Evolutionary conservation across 2,113 vertebrate genomes (phyloP).

Genomic region (Tylochromis polylepis): DNA sequence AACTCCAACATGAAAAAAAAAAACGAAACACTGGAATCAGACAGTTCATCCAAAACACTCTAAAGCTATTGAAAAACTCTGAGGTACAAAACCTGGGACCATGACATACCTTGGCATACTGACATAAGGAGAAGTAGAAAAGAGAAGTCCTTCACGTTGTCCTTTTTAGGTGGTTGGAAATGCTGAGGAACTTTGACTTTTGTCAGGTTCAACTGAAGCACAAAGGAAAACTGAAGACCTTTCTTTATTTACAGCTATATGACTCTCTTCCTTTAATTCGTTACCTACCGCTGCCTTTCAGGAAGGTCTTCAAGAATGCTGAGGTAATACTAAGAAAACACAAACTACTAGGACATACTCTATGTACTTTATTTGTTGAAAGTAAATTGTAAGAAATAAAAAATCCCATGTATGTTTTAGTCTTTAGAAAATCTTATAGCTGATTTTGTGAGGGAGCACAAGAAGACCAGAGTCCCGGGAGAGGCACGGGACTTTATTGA

Average conservation of each 20-base stretch:
- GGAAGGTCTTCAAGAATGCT: neutral
- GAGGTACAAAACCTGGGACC: neutral
- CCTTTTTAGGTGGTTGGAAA: neutral
- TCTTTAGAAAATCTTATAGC: neutral
- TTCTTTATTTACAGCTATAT: slow-evolving; percentile 2
- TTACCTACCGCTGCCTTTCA: slow-evolving; percentile 18
- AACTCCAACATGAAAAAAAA: neutral
- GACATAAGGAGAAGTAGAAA: neutral
- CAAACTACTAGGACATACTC: neutral
- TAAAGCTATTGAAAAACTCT: too few relatives aligned
- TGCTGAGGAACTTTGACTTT: neutral
- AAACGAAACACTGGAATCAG: neutral
- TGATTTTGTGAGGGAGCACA: slow-evolving; percentile 12
- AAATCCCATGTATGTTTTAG: neutral
- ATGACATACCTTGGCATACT: neutral
- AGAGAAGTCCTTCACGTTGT: neutral
- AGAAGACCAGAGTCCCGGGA: slow-evolving; percentile 15
- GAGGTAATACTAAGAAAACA: neutral
- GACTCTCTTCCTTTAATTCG: neutral
- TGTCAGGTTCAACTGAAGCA: neutral
- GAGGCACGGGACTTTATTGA: slow-evolving; percentile 37
- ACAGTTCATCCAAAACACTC: neutral
- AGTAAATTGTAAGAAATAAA: neutral
- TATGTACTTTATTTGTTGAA: neutral
- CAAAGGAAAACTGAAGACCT: neutral